These are phyloP conservation scores for Tachystola acroxantha DNA, from an alignment of 2,888 invertebrate genomes.

Conservation along the genomic window DNA sequence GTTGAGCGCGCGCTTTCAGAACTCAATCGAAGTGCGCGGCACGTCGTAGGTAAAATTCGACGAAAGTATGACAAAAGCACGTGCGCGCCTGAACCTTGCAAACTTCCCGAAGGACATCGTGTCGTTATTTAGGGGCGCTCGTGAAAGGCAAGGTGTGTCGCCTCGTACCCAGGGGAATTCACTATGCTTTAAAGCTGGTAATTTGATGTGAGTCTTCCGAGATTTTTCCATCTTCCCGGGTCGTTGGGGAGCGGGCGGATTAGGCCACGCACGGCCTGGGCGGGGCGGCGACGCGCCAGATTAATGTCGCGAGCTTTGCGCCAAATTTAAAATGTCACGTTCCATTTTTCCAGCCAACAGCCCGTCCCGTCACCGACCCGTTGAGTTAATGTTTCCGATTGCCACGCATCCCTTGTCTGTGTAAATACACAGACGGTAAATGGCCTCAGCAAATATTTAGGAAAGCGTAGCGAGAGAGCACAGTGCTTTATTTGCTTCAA, in stretches of 20 bases:
- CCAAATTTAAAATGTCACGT: constrained; percentile 74
- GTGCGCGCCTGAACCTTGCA: constrained; percentile 62
- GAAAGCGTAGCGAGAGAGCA: constrained; percentile 1
- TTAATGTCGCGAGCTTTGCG: constrained; percentile 72
- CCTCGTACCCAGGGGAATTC: constrained; percentile 61
- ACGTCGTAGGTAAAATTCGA: constrained; percentile 70
- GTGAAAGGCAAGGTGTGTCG: constrained; percentile 75
- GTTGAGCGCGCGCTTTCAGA: constrained; percentile 52
- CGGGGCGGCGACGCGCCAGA: constrained; percentile 70
- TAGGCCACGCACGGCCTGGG: constrained; percentile 65
- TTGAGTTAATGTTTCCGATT: constrained; percentile 52
- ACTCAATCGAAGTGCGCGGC: constrained; percentile 67
- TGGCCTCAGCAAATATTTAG: constrained; percentile 1
- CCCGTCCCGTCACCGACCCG: constrained; percentile 45
- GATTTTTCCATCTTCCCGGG: constrained; percentile 72
- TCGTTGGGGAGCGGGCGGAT: constrained; percentile 67
- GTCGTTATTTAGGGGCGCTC: constrained; percentile 65
- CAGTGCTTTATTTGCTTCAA: not conserved
- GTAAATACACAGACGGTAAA: constrained; percentile 8
- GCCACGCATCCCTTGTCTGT: constrained; percentile 29
- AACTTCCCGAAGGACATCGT: constrained; percentile 72
- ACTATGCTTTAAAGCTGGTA: constrained; percentile 73
- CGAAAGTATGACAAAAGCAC: constrained; percentile 74
- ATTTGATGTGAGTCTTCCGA: constrained; percentile 74
- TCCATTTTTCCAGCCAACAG: constrained; percentile 69